These are phyloP conservation scores for Chrysolina oricalcia DNA, from an alignment of 2,888 invertebrate genomes.

Conservation along the genomic window DNA sequence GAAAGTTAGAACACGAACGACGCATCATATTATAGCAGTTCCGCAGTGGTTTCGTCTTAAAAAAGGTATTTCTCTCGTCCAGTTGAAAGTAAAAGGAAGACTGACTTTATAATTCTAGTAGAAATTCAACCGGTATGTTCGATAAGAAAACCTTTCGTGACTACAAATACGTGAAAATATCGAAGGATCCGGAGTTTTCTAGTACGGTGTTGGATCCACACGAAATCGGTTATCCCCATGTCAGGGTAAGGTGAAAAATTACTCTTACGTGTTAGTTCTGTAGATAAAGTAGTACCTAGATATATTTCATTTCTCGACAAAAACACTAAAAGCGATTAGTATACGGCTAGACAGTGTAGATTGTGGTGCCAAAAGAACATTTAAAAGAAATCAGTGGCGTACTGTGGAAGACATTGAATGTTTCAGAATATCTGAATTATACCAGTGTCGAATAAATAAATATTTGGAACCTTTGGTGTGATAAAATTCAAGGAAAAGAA, in stretches of 20 bases:
- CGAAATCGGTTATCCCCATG: conserved; percentile 32
- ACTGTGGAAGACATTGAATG: too few species aligned
- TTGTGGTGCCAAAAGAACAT: too few species aligned
- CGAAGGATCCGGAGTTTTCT: conserved; percentile 11
- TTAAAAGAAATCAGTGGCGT: too few species aligned
- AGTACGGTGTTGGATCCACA: conserved; percentile 21
- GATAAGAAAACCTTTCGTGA: conserved; percentile 42
- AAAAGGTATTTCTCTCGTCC: conserved; percentile 26
- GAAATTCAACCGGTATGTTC: conserved; percentile 36
- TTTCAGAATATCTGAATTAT: too few species aligned
- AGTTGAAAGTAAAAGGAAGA: conserved; percentile 46
- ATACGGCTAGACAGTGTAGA: too few species aligned
- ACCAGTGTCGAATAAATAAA: too few species aligned
- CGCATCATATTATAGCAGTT: conserved; percentile 15
- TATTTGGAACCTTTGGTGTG: too few species aligned
- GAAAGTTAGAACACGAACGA: conserved; percentile 38
- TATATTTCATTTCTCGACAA: background rate
- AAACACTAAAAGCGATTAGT: too few species aligned
- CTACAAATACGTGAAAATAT: conserved; percentile 45
- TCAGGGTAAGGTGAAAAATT: conserved; percentile 38
- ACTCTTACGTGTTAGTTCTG: conserved; percentile 18
- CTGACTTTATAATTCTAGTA: conserved; percentile 25
- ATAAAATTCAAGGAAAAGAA: too few species aligned
- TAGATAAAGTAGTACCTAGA: background rate
- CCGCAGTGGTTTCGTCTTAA: conserved; percentile 29